Conservation (phyloP, 2,113 vertebrate species). For the Brienomyrus longianalis region DNA sequence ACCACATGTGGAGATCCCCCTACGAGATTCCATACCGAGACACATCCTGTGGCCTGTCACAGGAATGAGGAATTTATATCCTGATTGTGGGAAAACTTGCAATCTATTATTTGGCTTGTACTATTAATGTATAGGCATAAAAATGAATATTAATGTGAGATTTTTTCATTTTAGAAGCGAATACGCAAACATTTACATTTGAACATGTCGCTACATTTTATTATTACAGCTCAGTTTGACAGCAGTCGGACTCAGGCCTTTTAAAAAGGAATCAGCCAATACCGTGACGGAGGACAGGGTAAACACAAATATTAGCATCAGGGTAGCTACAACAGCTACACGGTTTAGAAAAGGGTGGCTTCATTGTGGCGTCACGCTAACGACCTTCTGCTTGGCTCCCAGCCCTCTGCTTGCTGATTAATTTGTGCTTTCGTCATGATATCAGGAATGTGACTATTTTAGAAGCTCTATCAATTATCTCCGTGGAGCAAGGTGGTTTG, state of each 20-base stretch:
- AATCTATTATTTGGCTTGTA: slow-evolving; percentile 10
- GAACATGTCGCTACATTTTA: background rate
- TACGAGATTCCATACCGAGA: slow-evolving; percentile 49
- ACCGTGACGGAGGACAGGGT: background rate
- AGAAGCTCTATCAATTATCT: background rate
- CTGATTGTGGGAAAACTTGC: background rate
- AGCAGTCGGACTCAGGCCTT: background rate
- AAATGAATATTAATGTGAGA: background rate
- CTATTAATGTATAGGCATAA: background rate
- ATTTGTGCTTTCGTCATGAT: background rate
- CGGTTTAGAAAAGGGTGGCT: background rate
- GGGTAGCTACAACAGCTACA: background rate
- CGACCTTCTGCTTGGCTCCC: background rate
- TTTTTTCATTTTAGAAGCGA: background rate
- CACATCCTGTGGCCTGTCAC: slow-evolving; percentile 15
- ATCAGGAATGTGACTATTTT: background rate
- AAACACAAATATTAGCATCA: background rate
- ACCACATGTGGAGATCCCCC: slow-evolving; percentile 10
- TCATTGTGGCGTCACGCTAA: background rate
- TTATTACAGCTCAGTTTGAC: background rate
- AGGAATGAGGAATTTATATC: background rate
- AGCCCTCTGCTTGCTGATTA: background rate
- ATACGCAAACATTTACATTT: background rate
- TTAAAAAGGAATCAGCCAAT: background rate
- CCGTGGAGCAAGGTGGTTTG: background rate